phyloP scores from a whole-genome alignment of 2,888 invertebrate genomes.

The Dryococelus australis region DNA sequence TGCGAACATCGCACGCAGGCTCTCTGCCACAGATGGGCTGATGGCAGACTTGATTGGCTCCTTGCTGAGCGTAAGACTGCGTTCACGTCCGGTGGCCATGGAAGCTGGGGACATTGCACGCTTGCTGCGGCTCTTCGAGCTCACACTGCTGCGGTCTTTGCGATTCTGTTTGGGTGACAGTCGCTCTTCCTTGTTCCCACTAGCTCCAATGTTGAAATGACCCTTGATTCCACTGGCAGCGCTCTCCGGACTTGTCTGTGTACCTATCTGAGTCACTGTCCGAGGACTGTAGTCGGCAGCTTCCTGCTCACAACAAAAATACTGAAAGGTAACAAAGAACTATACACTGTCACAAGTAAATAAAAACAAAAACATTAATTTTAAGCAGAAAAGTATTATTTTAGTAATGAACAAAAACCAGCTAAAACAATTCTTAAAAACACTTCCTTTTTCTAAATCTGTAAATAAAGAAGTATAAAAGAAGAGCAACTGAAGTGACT shows the following conservation, averaged over 20 bases:
- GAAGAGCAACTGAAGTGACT: no score
- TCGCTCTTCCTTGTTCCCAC: constrained; percentile 61
- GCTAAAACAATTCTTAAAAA: no score
- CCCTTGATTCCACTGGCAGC: constrained; percentile 58
- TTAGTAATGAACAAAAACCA: no score
- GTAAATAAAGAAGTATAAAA: no score
- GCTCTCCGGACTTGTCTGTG: constrained; percentile 74
- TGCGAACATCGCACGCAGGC: constrained; percentile 93
- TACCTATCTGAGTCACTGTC: constrained; percentile 69
- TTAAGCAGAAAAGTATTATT: not conserved
- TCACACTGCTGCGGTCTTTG: constrained; percentile 63
- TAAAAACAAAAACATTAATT: no score
- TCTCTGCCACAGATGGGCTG: constrained; percentile 91
- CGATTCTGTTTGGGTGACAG: constrained; percentile 64
- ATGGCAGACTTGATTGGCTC: constrained; percentile 79
- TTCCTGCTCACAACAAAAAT: constrained; percentile 51
- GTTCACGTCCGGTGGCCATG: constrained; percentile 31
- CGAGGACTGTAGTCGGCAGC: constrained; percentile 55
- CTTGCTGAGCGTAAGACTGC: constrained; percentile 52
- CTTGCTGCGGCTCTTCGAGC: constrained; percentile 51
- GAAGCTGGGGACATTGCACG: constrained; percentile 59
- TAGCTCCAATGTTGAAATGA: constrained; percentile 69
- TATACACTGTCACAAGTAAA: no score
- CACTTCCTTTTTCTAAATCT: no score
- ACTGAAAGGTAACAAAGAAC: not conserved